Percentiles rank a stretch among this genome's conserved stretches.
phyloP scores from a whole-genome alignment of 92 coral and sea anemone genomes.

The Pocillopora meandrina region DNA sequence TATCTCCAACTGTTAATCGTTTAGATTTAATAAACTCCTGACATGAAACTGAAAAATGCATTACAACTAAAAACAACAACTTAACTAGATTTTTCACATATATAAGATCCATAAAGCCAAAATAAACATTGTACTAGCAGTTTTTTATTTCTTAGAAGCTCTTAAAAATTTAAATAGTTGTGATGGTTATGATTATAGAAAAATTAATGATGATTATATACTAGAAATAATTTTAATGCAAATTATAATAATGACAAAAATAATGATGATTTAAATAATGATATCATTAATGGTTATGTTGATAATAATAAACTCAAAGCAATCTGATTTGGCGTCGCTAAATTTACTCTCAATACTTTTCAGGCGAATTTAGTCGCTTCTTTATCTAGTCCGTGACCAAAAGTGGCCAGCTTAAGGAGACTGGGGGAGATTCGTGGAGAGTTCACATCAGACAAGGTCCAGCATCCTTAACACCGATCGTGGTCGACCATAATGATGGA shows the following conservation, averaged over 20 bases:
- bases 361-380: slow-evolving; percentile 53
- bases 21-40: too few species aligned
- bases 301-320: too few species aligned
- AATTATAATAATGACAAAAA: not conserved
- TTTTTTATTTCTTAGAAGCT: too few species aligned
- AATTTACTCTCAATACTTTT: not conserved
- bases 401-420: slow-evolving; percentile 19
- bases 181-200: too few species aligned
- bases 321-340: not conserved
- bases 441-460: slow-evolving; percentile 63
- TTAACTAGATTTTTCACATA: too few species aligned
- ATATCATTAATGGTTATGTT: not conserved
- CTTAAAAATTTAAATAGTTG: too few species aligned
- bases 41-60: too few species aligned
- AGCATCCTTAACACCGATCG: slow-evolving; percentile 58
- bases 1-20: too few species aligned
- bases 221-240: not conserved
- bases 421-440: slow-evolving; percentile 58
- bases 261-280: not conserved
- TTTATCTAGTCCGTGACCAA: slow-evolving; percentile 48
- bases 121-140: too few species aligned
- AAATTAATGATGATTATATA: too few species aligned
- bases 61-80: too few species aligned
- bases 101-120: too few species aligned
- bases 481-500: slow-evolving; percentile 40